Evolutionary conservation across 2,113 vertebrate genomes (phyloP).

Genomic region (Thomomys bottae): DNA sequence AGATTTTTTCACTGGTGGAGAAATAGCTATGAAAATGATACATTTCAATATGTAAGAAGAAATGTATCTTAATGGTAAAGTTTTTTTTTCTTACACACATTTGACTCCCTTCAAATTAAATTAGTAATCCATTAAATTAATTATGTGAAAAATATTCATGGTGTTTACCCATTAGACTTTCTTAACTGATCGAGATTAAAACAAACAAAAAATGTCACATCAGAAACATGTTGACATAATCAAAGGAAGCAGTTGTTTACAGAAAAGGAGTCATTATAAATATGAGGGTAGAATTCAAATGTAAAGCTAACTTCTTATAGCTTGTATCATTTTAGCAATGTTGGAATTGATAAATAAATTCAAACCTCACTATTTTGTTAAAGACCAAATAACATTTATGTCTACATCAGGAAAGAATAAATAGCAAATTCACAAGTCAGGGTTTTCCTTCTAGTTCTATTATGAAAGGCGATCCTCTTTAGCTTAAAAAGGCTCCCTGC

Average conservation of each 20-base stretch:
- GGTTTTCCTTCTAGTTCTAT: slow-evolving; percentile 67
- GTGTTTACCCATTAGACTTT: slow-evolving; percentile 41
- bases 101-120: slow-evolving; percentile 71
- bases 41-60: slow-evolving; percentile 56
- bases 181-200: slow-evolving; percentile 68
- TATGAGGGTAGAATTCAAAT: slow-evolving; percentile 50
- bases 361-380: slow-evolving; percentile 63
- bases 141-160: slow-evolving; percentile 35
- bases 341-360: slow-evolving; percentile 52
- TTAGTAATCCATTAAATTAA: slow-evolving; percentile 41
- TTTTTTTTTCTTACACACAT: slow-evolving; percentile 43
- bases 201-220: slow-evolving; percentile 57
- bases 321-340: slow-evolving; percentile 50
- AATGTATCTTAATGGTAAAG: slow-evolving; percentile 58
- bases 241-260: slow-evolving; percentile 62
- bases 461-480: slow-evolving; percentile 72
- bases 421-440: slow-evolving; percentile 71
- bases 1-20: slow-evolving; percentile 43
- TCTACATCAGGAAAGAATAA: slow-evolving; percentile 74
- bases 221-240: slow-evolving; percentile 54
- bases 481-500: slow-evolving; percentile 72
- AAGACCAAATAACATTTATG: slow-evolving; percentile 55
- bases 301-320: slow-evolving; percentile 32
- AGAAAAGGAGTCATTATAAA: slow-evolving; percentile 57
- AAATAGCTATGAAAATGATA: slow-evolving; percentile 68